A percentile compares a stretch with the other conserved stretches of the same genome.
phyloP scores from a whole-genome alignment of 1,140 invertebrate genomes.

The Nasonia giraulti region DNA sequence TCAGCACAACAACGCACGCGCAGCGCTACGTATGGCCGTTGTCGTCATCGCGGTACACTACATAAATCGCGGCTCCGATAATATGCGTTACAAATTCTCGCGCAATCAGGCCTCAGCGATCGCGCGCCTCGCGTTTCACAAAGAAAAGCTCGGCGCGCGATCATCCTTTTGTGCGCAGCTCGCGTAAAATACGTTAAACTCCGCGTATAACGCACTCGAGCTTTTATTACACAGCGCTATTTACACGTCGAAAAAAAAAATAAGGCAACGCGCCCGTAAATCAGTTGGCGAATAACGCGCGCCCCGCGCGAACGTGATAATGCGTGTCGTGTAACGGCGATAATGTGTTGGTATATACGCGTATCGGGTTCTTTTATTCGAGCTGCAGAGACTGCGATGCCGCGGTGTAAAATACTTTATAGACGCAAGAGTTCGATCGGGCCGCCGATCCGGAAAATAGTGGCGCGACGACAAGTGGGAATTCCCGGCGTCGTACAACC shows the following conservation, averaged over 20 bases:
- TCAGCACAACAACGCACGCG: too few species aligned
- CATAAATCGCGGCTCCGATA: not conserved
- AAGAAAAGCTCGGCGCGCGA: not conserved
- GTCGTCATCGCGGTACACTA: not conserved
- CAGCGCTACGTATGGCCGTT: not conserved
- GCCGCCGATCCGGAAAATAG: constrained; percentile 35
- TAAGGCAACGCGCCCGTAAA: constrained; percentile 12
- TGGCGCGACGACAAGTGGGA: constrained; percentile 27
- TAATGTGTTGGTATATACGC: not conserved
- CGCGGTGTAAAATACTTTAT: constrained; percentile 32
- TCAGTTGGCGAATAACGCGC: constrained; percentile 38
- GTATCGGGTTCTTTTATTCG: constrained; percentile 13
- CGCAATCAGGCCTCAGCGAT: not conserved
- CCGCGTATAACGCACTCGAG: not conserved
- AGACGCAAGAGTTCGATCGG: not conserved
- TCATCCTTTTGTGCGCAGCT: too few species aligned
- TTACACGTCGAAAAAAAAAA: constrained; percentile 35
- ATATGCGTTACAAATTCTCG: not conserved
- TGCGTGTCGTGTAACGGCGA: not conserved
- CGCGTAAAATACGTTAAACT: not conserved
- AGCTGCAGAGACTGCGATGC: not conserved
- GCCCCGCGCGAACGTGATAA: constrained; percentile 26
- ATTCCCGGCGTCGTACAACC: constrained; percentile 13
- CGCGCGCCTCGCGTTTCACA: too few species aligned
- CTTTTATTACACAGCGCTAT: not conserved